Conservation (phyloP, 92 coral and sea anemone genomes). For the Epizoanthus illoricatus region DNA sequence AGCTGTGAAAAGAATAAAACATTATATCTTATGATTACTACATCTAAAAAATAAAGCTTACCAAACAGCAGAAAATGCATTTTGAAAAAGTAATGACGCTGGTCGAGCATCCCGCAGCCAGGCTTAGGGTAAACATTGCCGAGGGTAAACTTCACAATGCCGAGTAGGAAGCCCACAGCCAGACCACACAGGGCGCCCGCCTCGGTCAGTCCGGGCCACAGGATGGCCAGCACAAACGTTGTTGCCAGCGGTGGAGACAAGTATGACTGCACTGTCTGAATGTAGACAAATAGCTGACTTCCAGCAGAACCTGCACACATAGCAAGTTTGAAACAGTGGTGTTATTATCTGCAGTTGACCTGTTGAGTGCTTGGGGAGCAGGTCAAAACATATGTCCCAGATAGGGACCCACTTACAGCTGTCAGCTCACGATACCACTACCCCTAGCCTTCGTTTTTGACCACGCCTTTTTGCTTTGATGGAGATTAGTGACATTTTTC, state of each 20-base stretch:
- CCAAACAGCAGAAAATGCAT: conserved; percentile 94
- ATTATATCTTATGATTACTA: too few relatives aligned
- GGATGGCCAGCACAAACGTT: conserved; percentile 84
- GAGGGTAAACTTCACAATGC: conserved; percentile 78
- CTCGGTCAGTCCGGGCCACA: conserved; percentile 90
- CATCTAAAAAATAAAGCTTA: conserved; percentile 28
- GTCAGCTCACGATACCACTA: too few relatives aligned
- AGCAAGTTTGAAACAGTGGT: too few relatives aligned
- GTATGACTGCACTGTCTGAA: conserved; percentile 92
- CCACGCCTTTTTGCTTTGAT: too few relatives aligned
- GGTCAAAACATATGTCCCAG: too few relatives aligned
- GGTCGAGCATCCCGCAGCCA: conserved; percentile 71
- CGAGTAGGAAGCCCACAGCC: conserved; percentile 70
- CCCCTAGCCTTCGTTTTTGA: too few relatives aligned
- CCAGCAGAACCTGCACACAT: conserved; percentile 70
- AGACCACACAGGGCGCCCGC: conserved; percentile 82
- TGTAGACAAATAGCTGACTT: conserved; percentile 81
- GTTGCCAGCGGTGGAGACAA: conserved; percentile 90
- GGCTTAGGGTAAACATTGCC: conserved; percentile 80
- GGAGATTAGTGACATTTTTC: too few relatives aligned
- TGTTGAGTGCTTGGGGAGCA: too few relatives aligned
- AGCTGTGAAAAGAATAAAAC: too few relatives aligned
- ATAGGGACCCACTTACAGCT: too few relatives aligned
- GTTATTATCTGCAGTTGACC: too few relatives aligned
- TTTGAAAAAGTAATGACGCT: conserved; percentile 84